Evolutionary conservation across 2,888 invertebrate genomes (phyloP).

Genomic region (Tanytarsus gracilentus): DNA sequence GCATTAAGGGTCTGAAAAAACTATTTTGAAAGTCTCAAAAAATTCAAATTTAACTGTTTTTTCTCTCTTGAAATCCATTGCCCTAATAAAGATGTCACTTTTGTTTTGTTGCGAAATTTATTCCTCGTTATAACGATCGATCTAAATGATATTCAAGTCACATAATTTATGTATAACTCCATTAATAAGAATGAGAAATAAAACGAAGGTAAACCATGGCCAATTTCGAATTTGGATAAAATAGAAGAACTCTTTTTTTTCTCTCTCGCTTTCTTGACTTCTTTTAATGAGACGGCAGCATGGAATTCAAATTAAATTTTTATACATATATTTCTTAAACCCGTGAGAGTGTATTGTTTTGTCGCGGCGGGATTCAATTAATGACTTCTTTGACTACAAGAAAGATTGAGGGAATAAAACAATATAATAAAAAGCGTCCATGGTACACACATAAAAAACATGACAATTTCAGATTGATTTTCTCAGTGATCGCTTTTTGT

Average conservation of each 20-base stretch:
- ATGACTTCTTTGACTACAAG: constrained; percentile 10
- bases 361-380: constrained; percentile 28
- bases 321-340: not conserved
- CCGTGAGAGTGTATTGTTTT: constrained; percentile 27
- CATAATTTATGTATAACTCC: no score
- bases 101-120: no score
- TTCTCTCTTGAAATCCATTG: no score
- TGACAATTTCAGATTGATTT: not conserved
- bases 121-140: no score
- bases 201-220: constrained; percentile 17
- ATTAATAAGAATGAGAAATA: not conserved
- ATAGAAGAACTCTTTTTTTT: constrained; percentile 12
- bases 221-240: constrained; percentile 2
- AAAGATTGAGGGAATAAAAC: not conserved
- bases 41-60: no score
- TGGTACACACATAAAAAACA: not conserved
- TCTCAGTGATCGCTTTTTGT: not conserved
- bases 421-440: not conserved
- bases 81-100: no score
- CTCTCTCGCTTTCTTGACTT: constrained; percentile 11
- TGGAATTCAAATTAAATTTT: constrained; percentile 27
- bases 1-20: no score
- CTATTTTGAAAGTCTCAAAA: no score
- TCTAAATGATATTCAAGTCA: no score
- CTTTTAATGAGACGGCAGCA: constrained; percentile 26